Evolutionary conservation across 2,797 vertebrate species (phyloP), one percentile per base, ranked within the genome.

Genomic region (Poecilia gillii): DNA sequence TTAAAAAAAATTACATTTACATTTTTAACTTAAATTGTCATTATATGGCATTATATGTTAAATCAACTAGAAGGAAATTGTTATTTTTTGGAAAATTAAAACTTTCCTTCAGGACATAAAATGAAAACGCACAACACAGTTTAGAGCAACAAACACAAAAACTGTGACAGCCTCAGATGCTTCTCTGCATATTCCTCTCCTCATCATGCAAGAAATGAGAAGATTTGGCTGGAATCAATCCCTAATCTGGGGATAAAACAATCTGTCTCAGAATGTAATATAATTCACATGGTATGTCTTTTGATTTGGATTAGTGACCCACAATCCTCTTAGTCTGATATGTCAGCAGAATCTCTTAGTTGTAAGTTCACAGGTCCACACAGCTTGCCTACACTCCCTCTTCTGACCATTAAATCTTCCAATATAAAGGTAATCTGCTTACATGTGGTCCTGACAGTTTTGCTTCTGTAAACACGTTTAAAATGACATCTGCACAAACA

Each of bases 211-310:
- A 89, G 87, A 93, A 87, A 87, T 84, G 91, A 92, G 90, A 86
- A 91, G 89, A 93, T 94, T 94, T 93, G 85, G 80, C 83, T 83
- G 84, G 78, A 91, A 74, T 78, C 77, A 86, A 76, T 78, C 84
- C 85, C 87, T 95, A 94, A 96, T 95, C 93, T 92, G 85, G 84
- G 90, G 76, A 83, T 88, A 85, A 91, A 94, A 93, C 96, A 96
- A 96, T 96, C 96, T 95, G 95, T 96, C 94, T 96, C 92, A 93
- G 94, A 95, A 95, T 96, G 95, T 96, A 95, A 97, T 96, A 97
- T 96, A 96, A 97, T 97, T 97, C 96, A 96, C 95, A 96, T 95
- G 94, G 95, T 95, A 92, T 95, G 96, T 96, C 95, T 96, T 95
- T 94, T 95, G 95, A 95, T 96, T 96, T 95, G 95, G 94, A 96